A percentile compares a stretch with the other conserved stretches of the same genome.
phyloP scores from a whole-genome alignment of 2,888 invertebrate species.

The Hydriomena furcata region DNA sequence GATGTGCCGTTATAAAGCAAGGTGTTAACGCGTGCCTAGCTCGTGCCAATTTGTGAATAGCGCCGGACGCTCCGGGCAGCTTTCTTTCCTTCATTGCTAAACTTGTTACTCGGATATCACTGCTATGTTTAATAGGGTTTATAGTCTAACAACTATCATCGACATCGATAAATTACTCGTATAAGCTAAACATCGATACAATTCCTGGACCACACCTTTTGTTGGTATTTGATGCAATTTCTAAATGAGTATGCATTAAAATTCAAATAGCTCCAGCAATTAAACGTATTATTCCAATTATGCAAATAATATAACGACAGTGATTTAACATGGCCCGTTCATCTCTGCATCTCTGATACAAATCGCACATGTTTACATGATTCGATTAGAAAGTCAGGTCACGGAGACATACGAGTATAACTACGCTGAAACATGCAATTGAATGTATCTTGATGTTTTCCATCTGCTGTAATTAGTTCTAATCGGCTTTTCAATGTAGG shows the following conservation, averaged over 20 bases:
- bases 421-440: constrained; percentile 35
- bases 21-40: constrained; percentile 70
- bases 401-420: constrained; percentile 36
- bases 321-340: constrained; percentile 36
- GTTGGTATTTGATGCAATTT: constrained; percentile 25
- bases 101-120: constrained; percentile 78
- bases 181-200: constrained; percentile 16
- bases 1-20: constrained; percentile 44
- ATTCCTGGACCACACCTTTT: constrained; percentile 23
- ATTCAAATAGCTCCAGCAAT: constrained; percentile 29
- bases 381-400: constrained; percentile 39
- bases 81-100: constrained; percentile 80
- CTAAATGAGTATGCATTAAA: constrained; percentile 24
- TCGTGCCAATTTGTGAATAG: constrained; percentile 83
- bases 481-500: constrained; percentile 34
- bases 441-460: constrained; percentile 31
- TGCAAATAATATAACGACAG: constrained; percentile 33
- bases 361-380: constrained; percentile 40
- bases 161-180: constrained; percentile 51
- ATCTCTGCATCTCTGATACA: constrained; percentile 37
- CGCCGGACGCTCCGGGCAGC: constrained; percentile 76
- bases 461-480: constrained; percentile 35
- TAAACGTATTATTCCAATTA: constrained; percentile 36
- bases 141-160: constrained; percentile 52
- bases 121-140: constrained; percentile 64